Evolutionary conservation across 2,888 invertebrate species (phyloP).

Genomic region (Synergus japonicus): DNA sequence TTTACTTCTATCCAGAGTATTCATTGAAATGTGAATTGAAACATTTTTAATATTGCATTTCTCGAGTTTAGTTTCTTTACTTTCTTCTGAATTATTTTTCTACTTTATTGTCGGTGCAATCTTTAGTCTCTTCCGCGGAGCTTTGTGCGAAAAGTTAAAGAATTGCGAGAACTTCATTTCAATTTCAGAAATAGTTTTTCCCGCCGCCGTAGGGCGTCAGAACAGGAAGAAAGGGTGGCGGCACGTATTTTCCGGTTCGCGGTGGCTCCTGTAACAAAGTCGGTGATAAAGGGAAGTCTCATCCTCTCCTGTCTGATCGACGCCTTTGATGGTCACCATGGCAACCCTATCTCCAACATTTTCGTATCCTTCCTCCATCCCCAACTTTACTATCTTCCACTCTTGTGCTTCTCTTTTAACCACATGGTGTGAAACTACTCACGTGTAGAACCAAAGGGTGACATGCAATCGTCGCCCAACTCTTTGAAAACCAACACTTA

Average conservation of each 20-base stretch:
- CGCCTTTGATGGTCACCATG: constrained; percentile 73
- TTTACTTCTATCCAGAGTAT: too few species aligned
- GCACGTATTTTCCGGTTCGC: constrained; percentile 65
- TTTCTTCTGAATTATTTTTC: not conserved
- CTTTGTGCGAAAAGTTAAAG: not conserved
- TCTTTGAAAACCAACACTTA: not conserved
- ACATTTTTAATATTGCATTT: too few species aligned
- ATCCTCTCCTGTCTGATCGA: constrained; percentile 67
- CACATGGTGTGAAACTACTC: constrained; percentile 16
- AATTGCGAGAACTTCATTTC: not conserved
- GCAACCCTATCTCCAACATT: constrained; percentile 53
- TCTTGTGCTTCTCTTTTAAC: constrained; percentile 22
- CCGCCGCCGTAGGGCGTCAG: not conserved
- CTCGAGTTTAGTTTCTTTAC: too few species aligned
- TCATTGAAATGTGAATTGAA: too few species aligned
- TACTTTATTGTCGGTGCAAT: not conserved
- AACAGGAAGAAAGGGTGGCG: constrained; percentile 47
- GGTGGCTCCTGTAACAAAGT: constrained; percentile 67
- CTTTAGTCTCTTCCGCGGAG: not conserved
- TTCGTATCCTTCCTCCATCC: constrained; percentile 26
- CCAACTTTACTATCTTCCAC: constrained; percentile 18
- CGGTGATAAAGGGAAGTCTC: constrained; percentile 62
- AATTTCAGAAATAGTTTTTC: constrained; percentile 20
- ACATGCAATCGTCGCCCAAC: not conserved
- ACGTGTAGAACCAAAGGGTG: constrained; percentile 9